phyloP scores from a whole-genome alignment of 2,113 vertebrate genomes.

The zebrafish (Danio rerio) region DNA sequence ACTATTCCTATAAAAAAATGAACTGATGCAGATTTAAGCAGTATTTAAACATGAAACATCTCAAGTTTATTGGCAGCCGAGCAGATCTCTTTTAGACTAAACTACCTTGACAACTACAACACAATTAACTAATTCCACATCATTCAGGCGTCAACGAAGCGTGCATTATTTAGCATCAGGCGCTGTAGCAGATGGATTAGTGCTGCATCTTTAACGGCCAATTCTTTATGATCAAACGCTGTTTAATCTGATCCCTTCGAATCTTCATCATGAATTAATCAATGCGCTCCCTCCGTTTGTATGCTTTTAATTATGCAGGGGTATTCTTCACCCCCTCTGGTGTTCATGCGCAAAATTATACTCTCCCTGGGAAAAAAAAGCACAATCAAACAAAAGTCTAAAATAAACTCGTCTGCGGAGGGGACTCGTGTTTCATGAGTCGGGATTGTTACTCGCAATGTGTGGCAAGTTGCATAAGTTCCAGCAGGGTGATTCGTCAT shows the following conservation, averaged over 20 bases:
- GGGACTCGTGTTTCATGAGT: neutral
- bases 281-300: constrained; percentile 52
- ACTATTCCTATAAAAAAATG: neutral
- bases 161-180: constrained; percentile 47
- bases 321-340: constrained; percentile 29
- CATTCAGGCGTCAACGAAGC: constrained; percentile 5
- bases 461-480: neutral
- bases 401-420: constrained; percentile 39
- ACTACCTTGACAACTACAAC: constrained; percentile 32
- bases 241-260: constrained; percentile 53
- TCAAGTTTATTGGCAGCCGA: neutral
- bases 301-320: constrained; percentile 53
- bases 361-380: constrained; percentile 42
- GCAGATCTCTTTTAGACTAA: neutral
- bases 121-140: constrained; percentile 12
- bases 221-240: constrained; percentile 51
- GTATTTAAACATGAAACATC: neutral
- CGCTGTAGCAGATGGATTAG: constrained; percentile 45
- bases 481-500: neutral
- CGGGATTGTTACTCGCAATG: neutral
- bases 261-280: constrained; percentile 57
- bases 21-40: neutral
- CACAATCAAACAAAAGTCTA: constrained; percentile 47
- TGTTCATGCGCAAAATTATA: constrained; percentile 43
- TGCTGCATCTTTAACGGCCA: constrained; percentile 47